Percentiles rank a stretch among this genome's conserved stretches.
phyloP scores from a whole-genome alignment of 2,113 vertebrate species.

The Heptranchias perlo region DNA sequence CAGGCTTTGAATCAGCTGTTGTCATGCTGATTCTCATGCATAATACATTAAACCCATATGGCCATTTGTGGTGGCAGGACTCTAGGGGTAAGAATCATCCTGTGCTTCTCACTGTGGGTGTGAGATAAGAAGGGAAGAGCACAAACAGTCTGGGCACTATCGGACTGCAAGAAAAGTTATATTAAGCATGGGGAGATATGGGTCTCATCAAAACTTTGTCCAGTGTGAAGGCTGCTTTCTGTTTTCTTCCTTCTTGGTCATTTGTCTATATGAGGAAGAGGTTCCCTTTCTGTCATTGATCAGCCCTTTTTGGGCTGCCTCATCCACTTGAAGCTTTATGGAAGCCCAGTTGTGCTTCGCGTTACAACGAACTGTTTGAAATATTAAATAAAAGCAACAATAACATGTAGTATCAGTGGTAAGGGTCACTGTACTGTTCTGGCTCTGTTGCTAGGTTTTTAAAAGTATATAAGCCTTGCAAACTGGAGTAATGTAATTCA shows the following conservation, averaged over 20 bases:
- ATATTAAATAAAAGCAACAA: neutral
- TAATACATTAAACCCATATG: slow-evolving; percentile 63
- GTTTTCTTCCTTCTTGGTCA: neutral
- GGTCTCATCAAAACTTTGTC: neutral
- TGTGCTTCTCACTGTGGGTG: slow-evolving; percentile 42
- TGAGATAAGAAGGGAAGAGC: slow-evolving; percentile 15
- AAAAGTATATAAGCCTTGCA: neutral
- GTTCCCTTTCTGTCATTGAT: neutral
- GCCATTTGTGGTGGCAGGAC: slow-evolving; percentile 46
- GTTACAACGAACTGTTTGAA: neutral
- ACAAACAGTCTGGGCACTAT: neutral
- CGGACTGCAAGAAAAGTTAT: neutral
- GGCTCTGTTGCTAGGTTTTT: neutral
- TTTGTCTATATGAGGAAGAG: neutral
- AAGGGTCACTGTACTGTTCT: neutral
- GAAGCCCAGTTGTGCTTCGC: slow-evolving; percentile 7
- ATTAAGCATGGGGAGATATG: too few relatives aligned
- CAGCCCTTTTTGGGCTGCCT: neutral
- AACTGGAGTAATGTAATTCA: neutral
- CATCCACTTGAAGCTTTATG: neutral
- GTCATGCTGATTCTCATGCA: slow-evolving; percentile 53
- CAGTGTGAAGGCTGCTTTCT: neutral
- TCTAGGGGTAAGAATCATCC: slow-evolving; percentile 44
- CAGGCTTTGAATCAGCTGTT: slow-evolving; percentile 49
- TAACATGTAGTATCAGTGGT: neutral